Evolutionary conservation across 2,113 vertebrate species (phyloP), one percentile per base, ranked within the genome.

Genomic region (Centropus unirufus): DNA sequence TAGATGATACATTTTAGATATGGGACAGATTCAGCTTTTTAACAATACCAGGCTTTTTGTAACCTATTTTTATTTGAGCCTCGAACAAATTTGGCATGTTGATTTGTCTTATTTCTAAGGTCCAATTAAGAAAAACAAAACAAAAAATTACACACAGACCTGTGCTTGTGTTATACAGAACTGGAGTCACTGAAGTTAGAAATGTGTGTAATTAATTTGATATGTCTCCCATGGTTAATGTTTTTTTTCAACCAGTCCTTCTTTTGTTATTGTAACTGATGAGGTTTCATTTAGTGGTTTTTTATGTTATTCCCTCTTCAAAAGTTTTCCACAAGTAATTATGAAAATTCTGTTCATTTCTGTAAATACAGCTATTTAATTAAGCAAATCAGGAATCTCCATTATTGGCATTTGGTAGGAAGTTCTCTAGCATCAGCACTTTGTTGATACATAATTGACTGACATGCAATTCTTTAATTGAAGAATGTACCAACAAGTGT

Each of bases 201-300:
- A 75, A 62, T 34, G 17, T 2, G 21, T 70, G 8, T 62, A 61
- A 59, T 40, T 76, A 55, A 66, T 24, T 36, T 42, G 8, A 32
- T 62, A 34, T 54, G 2, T 36, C 80, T 12, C 36, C 16, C 12
- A 12, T 34, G 12, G 18, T 1, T 82, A 63, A 49, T 16, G 5
- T 46, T 63, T 19, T 36, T 9, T 74, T 74, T 67, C 3, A 54
- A 8, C 40, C 67, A 74, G 5, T 29, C 14, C 52, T 74, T 59
- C 14, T 78, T 39, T 62, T 12, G 6, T n/a, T 62, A 44, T 29
- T 23, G 47, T 29, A 58, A 66, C 40, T 42, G 0, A 78, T 44
- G 6, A 67, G 15, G 2, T 12, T 83, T 87, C 6, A 6, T 55
- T 55, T 55, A 1, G 0, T 6, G 3, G 3, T 0, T 5, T 55